Evolutionary conservation across 2,113 vertebrate species (phyloP).

Genomic region (Ginglymostoma cirratum): DNA sequence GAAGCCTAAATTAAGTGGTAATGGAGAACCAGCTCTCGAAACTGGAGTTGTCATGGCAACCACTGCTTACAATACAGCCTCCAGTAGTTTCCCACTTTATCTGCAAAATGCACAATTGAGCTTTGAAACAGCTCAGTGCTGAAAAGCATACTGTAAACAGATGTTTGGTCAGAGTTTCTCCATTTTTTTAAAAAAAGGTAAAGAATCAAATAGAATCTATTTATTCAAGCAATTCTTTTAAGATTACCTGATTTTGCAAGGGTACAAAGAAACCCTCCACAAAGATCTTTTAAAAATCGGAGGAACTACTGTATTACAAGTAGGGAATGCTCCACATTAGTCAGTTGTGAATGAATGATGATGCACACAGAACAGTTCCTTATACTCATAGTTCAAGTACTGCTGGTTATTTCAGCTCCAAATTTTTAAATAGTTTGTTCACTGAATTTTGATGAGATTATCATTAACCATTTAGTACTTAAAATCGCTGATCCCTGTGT

Average conservation of each 20-base stretch:
- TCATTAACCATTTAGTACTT: slow-evolving; percentile 6
- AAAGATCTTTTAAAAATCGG: slow-evolving; percentile 16
- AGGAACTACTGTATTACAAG: background rate
- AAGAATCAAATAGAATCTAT: slow-evolving; percentile 79
- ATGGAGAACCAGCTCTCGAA: slow-evolving; percentile 97
- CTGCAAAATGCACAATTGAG: slow-evolving; percentile 99
- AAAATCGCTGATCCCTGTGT: background rate
- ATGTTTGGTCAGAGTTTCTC: slow-evolving; percentile 76
- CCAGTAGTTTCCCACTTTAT: slow-evolving; percentile 99
- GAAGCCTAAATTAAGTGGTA: slow-evolving; percentile 99
- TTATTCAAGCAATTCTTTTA: slow-evolving; percentile 54
- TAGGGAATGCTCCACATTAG: background rate
- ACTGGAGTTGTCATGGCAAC: slow-evolving; percentile 96
- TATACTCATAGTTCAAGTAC: background rate
- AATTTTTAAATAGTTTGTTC: slow-evolving; percentile 23
- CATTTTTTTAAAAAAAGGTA: slow-evolving; percentile 71
- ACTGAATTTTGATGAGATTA: slow-evolving; percentile 13
- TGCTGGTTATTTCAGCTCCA: background rate
- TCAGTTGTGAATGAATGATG: slow-evolving; percentile 25
- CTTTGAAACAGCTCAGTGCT: slow-evolving; percentile 88
- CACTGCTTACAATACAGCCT: slow-evolving; percentile 91
- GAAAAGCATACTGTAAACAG: slow-evolving; percentile 83
- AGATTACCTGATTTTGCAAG: background rate
- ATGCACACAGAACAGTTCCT: background rate
- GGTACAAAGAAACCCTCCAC: background rate